Conservation (phyloP, 2,888 invertebrate genomes). For the Mesochorus sp. region DNA sequence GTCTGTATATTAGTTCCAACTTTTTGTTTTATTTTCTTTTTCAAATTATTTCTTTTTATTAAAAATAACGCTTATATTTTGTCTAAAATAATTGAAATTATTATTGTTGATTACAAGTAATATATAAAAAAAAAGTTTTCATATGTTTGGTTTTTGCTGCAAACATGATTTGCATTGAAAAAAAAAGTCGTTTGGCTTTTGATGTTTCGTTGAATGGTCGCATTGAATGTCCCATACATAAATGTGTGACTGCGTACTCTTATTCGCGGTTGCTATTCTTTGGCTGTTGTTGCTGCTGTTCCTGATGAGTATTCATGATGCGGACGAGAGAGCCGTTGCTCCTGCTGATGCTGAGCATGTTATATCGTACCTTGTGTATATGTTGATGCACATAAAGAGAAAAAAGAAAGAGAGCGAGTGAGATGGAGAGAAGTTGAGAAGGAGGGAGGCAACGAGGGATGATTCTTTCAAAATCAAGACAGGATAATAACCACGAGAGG, state of each 20-base stretch:
- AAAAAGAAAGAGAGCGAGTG: background rate
- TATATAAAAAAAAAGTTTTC: background rate
- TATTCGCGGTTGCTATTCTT: conserved; percentile 11
- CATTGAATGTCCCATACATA: conserved; percentile 23
- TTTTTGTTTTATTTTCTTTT: background rate
- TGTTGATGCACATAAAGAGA: background rate
- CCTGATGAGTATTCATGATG: conserved; percentile 52
- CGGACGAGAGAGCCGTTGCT: conserved; percentile 26
- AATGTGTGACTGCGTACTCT: conserved; percentile 8
- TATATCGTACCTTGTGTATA: background rate
- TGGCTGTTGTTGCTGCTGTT: conserved; percentile 38
- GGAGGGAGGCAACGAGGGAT: conserved; percentile 25
- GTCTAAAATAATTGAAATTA: background rate
- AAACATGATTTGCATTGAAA: background rate
- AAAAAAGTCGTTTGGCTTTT: background rate
- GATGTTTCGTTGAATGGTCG: background rate
- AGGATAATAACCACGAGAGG: conserved; percentile 55
- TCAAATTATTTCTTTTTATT: background rate
- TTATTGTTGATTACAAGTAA: background rate
- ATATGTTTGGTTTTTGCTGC: no score
- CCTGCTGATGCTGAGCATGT: conserved; percentile 3
- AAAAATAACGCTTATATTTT: background rate
- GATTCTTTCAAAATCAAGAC: conserved; percentile 54
- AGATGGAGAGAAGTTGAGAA: background rate
- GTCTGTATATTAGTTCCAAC: background rate